phyloP scores from a whole-genome alignment of 2,888 invertebrate genomes.

The Plebejus argus region DNA sequence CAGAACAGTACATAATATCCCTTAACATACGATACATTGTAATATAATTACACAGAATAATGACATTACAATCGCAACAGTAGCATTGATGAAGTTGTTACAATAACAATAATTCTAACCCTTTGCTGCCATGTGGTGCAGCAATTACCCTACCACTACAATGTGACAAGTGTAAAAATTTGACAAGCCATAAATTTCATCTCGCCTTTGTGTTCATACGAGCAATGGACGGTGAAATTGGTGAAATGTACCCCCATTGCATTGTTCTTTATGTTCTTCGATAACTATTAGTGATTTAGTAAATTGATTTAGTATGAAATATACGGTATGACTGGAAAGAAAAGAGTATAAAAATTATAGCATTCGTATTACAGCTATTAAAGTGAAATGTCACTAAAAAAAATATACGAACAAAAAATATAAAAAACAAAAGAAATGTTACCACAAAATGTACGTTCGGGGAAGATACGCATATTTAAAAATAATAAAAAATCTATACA shows the following conservation, averaged over 20 bases:
- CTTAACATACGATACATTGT: neutral
- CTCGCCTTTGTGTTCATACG: constrained; percentile 61
- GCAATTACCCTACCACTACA: constrained; percentile 70
- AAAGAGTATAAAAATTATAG: neutral
- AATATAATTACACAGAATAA: neutral
- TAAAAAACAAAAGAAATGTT: too few species aligned
- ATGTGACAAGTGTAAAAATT: constrained; percentile 69
- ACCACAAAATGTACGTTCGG: too few species aligned
- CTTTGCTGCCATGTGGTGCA: constrained; percentile 73
- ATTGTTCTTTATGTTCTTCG: constrained; percentile 17
- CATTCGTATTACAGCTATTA: neutral
- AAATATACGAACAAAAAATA: too few species aligned
- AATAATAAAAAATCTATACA: too few species aligned
- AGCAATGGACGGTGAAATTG: constrained; percentile 50
- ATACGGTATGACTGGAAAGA: neutral
- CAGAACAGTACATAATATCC: neutral
- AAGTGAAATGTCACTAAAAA: neutral
- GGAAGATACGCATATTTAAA: too few species aligned
- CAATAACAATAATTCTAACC: constrained; percentile 52
- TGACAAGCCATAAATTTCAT: constrained; percentile 77
- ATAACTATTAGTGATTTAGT: constrained; percentile 5
- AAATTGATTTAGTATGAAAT: constrained; percentile 10
- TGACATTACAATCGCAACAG: constrained; percentile 26
- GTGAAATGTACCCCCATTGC: neutral
- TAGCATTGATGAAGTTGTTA: constrained; percentile 33